Evolutionary conservation across 2,797 vertebrate genomes (phyloP).

Genomic region (Protonibea diacanthus): DNA sequence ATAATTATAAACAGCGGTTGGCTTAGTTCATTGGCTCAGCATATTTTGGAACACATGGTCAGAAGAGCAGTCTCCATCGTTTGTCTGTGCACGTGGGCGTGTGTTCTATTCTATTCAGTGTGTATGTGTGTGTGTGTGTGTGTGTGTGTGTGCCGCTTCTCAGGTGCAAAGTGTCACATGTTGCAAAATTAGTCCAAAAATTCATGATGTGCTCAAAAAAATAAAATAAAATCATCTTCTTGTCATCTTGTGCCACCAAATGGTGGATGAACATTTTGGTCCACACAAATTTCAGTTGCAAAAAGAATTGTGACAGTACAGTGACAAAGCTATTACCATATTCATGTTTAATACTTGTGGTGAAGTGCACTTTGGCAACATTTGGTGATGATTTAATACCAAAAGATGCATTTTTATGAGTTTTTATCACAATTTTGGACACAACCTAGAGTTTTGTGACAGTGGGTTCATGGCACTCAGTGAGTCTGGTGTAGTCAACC

Average conservation of each 20-base stretch:
- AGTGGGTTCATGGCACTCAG: neutral
- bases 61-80: slow-evolving; percentile 29
- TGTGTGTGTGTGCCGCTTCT: neutral
- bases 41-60: slow-evolving; percentile 62
- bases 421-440: neutral
- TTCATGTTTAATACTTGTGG: neutral
- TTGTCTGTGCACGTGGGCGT: slow-evolving; percentile 15
- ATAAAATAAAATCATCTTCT: too few species aligned
- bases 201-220: neutral
- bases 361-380: neutral
- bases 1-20: slow-evolving; percentile 73
- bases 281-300: neutral
- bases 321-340: neutral
- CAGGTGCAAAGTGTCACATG: neutral
- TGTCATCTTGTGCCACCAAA: neutral
- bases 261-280: slow-evolving; percentile 1
- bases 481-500: neutral
- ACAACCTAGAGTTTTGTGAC: neutral
- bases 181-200: slow-evolving; percentile 7
- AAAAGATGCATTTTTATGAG: neutral
- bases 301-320: neutral
- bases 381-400: neutral
- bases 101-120: neutral
- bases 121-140: slow-evolving; percentile 4
- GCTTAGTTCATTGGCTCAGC: slow-evolving; percentile 62